phyloP scores from a whole-genome alignment of 2,797 vertebrate species.

The Halcyon leucocephala region DNA sequence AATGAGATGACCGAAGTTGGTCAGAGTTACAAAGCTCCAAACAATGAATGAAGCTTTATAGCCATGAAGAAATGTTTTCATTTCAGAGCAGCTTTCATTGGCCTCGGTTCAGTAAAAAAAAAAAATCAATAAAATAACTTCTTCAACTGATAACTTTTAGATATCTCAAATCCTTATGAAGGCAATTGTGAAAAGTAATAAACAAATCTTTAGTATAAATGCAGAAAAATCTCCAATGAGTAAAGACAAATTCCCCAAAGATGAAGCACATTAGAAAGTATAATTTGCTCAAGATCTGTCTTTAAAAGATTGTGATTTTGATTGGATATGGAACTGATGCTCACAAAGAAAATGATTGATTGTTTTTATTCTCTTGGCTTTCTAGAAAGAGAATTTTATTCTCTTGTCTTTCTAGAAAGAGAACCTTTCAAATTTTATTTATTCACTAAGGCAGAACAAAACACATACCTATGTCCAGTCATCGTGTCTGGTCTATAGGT shows the following conservation, averaged over 20 bases:
- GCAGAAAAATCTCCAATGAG: background rate
- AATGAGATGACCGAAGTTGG: background rate
- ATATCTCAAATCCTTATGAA: constrained; percentile 8
- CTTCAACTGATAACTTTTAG: background rate
- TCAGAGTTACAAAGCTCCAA: background rate
- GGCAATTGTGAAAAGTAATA: constrained; percentile 27
- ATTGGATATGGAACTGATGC: background rate
- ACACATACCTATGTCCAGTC: background rate
- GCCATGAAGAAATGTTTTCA: constrained; percentile 10
- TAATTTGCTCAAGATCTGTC: background rate
- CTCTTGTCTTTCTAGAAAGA: background rate
- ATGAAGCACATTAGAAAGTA: background rate
- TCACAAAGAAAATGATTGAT: background rate
- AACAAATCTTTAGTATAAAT: constrained; percentile 13
- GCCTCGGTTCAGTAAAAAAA: background rate
- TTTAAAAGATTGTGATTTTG: constrained; percentile 1
- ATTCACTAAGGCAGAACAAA: background rate
- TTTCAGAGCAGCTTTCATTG: constrained; percentile 9
- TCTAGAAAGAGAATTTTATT: background rate
- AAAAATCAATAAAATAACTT: background rate
- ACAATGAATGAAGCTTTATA: constrained; percentile 5
- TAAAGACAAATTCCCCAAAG: background rate
- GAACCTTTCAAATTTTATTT: background rate
- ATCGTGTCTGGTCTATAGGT: background rate
- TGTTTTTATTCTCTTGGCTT: background rate